Percentiles rank a stretch among this genome's conserved stretches.
phyloP scores from a whole-genome alignment of 2,888 invertebrate species.

The Cacoxenus indagator region DNA sequence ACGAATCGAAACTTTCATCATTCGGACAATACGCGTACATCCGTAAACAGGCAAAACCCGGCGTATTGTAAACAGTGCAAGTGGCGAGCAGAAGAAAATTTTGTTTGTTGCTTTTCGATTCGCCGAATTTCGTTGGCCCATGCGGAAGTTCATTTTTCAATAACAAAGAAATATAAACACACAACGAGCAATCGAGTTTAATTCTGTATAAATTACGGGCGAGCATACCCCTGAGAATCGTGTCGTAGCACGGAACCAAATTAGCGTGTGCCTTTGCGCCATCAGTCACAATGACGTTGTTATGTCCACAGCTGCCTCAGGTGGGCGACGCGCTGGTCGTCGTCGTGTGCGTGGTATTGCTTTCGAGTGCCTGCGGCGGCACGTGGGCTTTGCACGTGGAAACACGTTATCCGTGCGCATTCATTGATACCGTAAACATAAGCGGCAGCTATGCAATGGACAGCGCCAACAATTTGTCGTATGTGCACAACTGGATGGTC shows the following conservation, averaged over 20 bases:
- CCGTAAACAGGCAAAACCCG: not conserved
- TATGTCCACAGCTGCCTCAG: too few species aligned
- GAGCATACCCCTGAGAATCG: not conserved
- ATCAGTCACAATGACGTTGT: too few species aligned
- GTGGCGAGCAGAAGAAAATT: not conserved
- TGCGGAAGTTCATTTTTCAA: conserved; percentile 13
- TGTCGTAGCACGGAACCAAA: not conserved
- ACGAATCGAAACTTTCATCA: not conserved
- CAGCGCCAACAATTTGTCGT: conserved; percentile 42
- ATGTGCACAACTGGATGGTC: conserved; percentile 58
- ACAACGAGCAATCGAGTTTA: not conserved
- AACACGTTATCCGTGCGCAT: conserved; percentile 62
- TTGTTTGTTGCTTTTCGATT: not conserved
- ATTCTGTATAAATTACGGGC: not conserved
- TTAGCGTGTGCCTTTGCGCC: not conserved
- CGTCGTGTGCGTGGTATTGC: too few species aligned
- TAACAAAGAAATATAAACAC: conserved; percentile 4
- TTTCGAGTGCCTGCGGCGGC: not conserved
- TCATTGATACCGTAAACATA: conserved; percentile 66
- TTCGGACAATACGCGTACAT: not conserved
- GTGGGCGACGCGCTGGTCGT: too few species aligned
- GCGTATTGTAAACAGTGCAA: not conserved
- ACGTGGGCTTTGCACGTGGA: conserved; percentile 32
- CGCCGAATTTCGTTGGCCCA: not conserved
- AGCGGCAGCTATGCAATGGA: conserved; percentile 51